Conservation (phyloP, 1,140 invertebrate genomes). For the Adoxophyes honmai region DNA sequence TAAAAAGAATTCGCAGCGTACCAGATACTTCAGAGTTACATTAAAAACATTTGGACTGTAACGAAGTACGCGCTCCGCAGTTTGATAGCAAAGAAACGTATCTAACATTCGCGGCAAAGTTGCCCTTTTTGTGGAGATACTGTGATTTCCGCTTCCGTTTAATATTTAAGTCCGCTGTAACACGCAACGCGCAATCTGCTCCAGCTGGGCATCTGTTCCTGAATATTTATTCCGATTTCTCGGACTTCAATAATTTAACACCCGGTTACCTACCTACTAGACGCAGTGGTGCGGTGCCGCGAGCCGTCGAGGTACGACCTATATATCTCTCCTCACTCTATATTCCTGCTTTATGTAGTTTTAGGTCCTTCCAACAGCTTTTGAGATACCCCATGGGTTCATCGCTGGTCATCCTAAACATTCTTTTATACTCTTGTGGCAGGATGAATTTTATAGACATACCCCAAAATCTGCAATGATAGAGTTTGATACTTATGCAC, state of each 20-base stretch:
- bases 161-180: conserved; percentile 35
- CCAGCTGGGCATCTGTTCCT: conserved; percentile 12
- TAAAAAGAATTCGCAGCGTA: too few species aligned
- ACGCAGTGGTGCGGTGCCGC: neutral
- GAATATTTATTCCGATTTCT: conserved; percentile 16
- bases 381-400: too few species aligned
- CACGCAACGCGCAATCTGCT: conserved; percentile 24
- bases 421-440: too few species aligned
- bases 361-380: neutral
- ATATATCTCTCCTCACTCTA: too few species aligned
- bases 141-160: conserved; percentile 26
- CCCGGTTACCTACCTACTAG: conserved; percentile 10
- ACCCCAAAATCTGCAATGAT: too few species aligned
- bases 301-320: neutral
- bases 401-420: too few species aligned
- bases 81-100: conserved; percentile 25
- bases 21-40: too few species aligned
- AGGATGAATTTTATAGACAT: too few species aligned
- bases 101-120: conserved; percentile 9
- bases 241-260: conserved; percentile 11
- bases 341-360: too few species aligned
- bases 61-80: conserved; percentile 2
- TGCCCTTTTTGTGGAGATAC: conserved; percentile 26
- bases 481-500: too few species aligned
- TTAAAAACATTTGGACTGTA: too few species aligned